Evolutionary conservation across 2,113 vertebrate genomes (phyloP), one percentile per base, ranked within the genome.

Genomic region (Protobothrops flavoviridis): DNA sequence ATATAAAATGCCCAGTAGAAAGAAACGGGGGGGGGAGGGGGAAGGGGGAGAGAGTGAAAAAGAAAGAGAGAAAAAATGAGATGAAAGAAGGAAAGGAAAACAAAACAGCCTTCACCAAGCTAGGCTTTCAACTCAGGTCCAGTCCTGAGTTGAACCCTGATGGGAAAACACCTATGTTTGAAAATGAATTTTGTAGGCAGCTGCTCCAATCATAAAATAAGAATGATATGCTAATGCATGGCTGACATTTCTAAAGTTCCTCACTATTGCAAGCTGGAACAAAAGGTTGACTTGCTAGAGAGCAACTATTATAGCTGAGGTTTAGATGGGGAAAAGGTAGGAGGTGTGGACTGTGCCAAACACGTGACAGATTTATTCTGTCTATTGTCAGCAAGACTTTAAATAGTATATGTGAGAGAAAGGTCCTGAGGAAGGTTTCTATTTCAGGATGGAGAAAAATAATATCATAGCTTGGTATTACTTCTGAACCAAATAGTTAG

Each of bases 111-210:
- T 93, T 64, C 91, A 92, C 92, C 95, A 94, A 97, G 95, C 95
- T 55, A 64, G 74, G 87, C 96, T 97, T 97, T 98, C 96, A 96
- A 98, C 96, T 97, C 90, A 53, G 96, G 96, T 91, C 93, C 95
- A 96, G 96, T 97, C 95, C 0, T 0, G 93, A 96, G 95, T 95
- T 97, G 97, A 98, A 97, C 96, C 92, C 95, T 96, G 96, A 95
- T 95, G 93, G 96, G 96, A 96, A 97, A 97, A 97, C 95, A 97
- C 96, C 97, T 97, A 96, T 97, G 97, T 98, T 98, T 97, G 97
- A 97, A 97, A 97, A 97, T 29, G 90, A 94, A 94, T 97, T 95
- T 97, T 23, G 0, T 92, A 92, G 96, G 95, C 90, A 95, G 96
- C 95, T 97, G 97, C 96, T 97, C 96, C 93, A 94, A 96, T 97